These are phyloP conservation scores for Gibbula magus DNA, from an alignment of 2,888 invertebrate species.

Conservation along the genomic window DNA sequence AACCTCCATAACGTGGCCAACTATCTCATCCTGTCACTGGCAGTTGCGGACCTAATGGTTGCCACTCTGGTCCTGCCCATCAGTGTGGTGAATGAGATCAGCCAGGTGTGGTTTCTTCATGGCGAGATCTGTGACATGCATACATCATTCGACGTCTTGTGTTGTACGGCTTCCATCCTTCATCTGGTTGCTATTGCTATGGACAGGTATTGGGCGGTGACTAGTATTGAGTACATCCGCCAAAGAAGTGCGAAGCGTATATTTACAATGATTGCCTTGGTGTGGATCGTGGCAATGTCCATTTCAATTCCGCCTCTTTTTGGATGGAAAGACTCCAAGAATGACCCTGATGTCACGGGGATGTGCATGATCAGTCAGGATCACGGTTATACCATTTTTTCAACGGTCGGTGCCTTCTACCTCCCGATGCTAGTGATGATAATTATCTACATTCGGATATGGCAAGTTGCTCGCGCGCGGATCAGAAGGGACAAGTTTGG, in stretches of 20 bases:
- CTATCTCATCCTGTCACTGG: constrained; percentile 96
- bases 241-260: constrained; percentile 87
- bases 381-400: constrained; percentile 90
- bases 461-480: constrained; percentile 84
- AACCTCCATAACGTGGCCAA: constrained; percentile 96
- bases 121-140: constrained; percentile 94
- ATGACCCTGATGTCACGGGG: constrained; percentile 63
- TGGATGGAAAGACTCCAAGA: constrained; percentile 66
- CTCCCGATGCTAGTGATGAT: constrained; percentile 95
- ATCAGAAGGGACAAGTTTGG: constrained; percentile 68
- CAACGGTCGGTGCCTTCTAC: constrained; percentile 97
- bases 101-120: constrained; percentile 86
- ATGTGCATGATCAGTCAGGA: constrained; percentile 96
- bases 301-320: constrained; percentile 96
- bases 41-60: constrained; percentile 97
- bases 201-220: constrained; percentile 99
- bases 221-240: constrained; percentile 96
- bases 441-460: constrained; percentile 97
- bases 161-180: constrained; percentile 96
- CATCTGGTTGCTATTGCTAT: constrained; percentile 97
- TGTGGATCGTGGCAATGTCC: constrained; percentile 93
- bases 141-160: constrained; percentile 97
- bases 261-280: constrained; percentile 91
- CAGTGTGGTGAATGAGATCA: constrained; percentile 75
- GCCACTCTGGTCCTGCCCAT: constrained; percentile 86